Evolutionary conservation across 2,888 invertebrate genomes (phyloP).

Genomic region (Athripsodes cinereus): DNA sequence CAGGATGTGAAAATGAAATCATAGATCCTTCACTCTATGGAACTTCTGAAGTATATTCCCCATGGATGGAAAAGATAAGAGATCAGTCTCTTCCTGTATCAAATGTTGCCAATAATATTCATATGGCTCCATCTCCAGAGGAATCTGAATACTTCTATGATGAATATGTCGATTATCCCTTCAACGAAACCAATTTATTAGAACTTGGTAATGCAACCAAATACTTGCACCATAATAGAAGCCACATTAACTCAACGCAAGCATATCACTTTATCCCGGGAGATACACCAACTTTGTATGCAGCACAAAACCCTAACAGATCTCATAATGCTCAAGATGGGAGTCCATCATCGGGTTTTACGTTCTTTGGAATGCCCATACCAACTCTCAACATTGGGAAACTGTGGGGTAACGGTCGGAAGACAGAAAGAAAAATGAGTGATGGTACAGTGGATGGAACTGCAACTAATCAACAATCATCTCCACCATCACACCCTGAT

Average conservation of each 20-base stretch:
- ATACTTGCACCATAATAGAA: constrained; percentile 19
- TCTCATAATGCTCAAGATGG: constrained; percentile 31
- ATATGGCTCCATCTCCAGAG: constrained; percentile 58
- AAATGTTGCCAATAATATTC: constrained; percentile 43
- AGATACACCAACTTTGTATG: constrained; percentile 56
- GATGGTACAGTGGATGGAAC: constrained; percentile 32
- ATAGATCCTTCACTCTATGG: constrained; percentile 46
- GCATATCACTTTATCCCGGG: constrained; percentile 48
- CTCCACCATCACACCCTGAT: constrained; percentile 51
- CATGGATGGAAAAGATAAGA: constrained; percentile 52
- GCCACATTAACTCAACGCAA: constrained; percentile 32
- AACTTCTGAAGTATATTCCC: constrained; percentile 54
- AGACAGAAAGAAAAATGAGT: constrained; percentile 36
- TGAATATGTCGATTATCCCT: constrained; percentile 73
- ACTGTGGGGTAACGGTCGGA: constrained; percentile 46
- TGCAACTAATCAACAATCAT: constrained; percentile 34
- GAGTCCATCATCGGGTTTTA: constrained; percentile 52
- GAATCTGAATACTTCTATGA: constrained; percentile 80
- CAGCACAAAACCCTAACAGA: constrained; percentile 35
- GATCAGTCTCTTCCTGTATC: constrained; percentile 41
- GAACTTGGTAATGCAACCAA: constrained; percentile 31
- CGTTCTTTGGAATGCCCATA: constrained; percentile 80
- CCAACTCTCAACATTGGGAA: constrained; percentile 66
- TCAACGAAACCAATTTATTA: constrained; percentile 51
- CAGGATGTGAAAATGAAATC: constrained; percentile 67